These are phyloP conservation scores for Panurus biarmicus DNA, from an alignment of 2,113 vertebrate species.

Conservation along the genomic window DNA sequence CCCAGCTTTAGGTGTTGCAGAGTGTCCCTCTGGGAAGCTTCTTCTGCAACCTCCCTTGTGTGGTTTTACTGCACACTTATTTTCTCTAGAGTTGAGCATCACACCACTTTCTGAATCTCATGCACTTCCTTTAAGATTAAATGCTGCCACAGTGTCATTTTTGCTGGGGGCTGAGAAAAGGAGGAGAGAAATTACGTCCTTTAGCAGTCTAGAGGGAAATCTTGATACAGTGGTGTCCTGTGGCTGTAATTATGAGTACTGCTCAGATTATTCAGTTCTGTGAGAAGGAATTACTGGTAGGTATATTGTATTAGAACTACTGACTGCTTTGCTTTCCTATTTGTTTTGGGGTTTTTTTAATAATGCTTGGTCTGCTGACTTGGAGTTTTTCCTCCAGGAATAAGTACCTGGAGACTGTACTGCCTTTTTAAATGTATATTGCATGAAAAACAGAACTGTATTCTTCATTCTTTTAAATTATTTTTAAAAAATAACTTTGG, in stretches of 20 bases:
- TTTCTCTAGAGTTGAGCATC: background rate
- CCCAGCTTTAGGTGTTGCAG: background rate
- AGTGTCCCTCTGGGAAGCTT: background rate
- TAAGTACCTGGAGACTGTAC: background rate
- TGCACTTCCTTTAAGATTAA: background rate
- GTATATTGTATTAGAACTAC: background rate
- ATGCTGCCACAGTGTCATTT: background rate
- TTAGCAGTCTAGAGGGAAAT: background rate
- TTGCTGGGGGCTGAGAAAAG: fast-evolving
- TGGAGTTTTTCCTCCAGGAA: background rate
- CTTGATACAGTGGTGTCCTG: background rate
- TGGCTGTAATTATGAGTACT: background rate
- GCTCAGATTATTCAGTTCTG: background rate
- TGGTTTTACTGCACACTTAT: background rate
- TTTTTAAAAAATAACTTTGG: background rate
- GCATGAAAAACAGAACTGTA: background rate
- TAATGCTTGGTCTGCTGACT: background rate
- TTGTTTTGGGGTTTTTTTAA: background rate
- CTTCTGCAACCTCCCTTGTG: background rate
- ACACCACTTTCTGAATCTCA: background rate
- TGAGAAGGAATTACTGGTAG: background rate
- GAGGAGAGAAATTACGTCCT: background rate
- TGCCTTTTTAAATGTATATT: background rate
- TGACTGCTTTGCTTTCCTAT: background rate
- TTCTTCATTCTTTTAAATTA: background rate